Evolutionary conservation across 2,888 invertebrate genomes (phyloP).

Genomic region (Deroplatys truncata): DNA sequence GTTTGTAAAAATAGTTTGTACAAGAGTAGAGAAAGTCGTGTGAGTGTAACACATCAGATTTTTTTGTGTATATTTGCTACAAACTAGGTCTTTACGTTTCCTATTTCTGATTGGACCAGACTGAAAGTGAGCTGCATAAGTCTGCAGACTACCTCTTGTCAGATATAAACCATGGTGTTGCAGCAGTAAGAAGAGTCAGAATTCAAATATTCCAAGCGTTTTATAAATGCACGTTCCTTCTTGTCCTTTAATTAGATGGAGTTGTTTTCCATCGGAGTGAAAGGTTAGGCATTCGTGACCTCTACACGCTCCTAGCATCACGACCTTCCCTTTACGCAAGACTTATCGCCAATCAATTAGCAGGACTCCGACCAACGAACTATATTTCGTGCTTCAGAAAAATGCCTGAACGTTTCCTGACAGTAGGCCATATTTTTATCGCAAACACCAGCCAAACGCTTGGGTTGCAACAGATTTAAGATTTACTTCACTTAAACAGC

Average conservation of each 20-base stretch:
- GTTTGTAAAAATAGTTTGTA: no score
- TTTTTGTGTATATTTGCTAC: no score
- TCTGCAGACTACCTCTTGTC: no score
- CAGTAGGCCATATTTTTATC: neutral
- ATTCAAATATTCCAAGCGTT: neutral
- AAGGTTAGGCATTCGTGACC: neutral
- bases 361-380: neutral
- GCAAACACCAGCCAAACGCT: neutral
- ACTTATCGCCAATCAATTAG: neutral
- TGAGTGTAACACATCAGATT: no score
- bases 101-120: no score
- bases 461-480: neutral
- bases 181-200: neutral
- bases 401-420: neutral
- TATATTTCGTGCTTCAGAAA: neutral
- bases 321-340: neutral
- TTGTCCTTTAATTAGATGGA: neutral
- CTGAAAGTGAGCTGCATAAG: no score
- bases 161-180: neutral
- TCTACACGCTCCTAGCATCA: neutral
- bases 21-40: no score
- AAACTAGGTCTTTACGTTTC: no score
- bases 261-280: neutral
- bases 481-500: neutral
- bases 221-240: neutral